Base-by-base conservation (phyloP, 1,140 invertebrate genomes). In the Carposina sasakii region DNA sequence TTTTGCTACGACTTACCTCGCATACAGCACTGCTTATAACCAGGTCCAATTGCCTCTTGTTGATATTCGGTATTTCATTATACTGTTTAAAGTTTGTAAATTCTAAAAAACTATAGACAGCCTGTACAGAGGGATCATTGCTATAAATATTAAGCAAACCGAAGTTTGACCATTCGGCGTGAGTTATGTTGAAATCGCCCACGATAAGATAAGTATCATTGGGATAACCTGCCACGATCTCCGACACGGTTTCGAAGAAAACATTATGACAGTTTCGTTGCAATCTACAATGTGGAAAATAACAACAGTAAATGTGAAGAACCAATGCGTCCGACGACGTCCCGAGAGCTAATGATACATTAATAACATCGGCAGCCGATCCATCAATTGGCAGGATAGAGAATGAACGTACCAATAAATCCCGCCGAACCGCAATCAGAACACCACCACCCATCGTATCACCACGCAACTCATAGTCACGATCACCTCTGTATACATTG, bases 401-500 rank as follows among this genome's bases (percentile, higher is more conserved):
- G 17, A 12, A n/a, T 2, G 17, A 9, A 1, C 6, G 6, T 5
- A 21, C 36, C 4, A 20, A 12, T 20, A 47, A 21, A 2, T 36
- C 45, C 8, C 33, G 21, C 33, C 20, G 20, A 5, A 47, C 45
- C 33, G 45, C 45, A 1, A 47, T 16, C 31, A 37, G 13, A 21
- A 47, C 45, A 2, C 45, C 45, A n/a, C 45, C 45, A 9, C 45
- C 45, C 13, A 24, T 33, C 17, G 1, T 9, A 15, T 22, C 6
- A 2, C 44, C 44, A 5, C 9, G 23, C 9, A n/a, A 20, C 13
- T 10, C 21, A 1, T 34, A 19, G 20, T 53, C 39, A 6, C 52
- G 33, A 10, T 48, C 44, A 28, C 30, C 42, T 12, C 52, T n/a
- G 31, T 26, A 54, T 15, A 54, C 39, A 6, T 21, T 13, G 16